Conservation (phyloP, 2,888 invertebrate genomes). For the Eupelmus urozonus region DNA sequence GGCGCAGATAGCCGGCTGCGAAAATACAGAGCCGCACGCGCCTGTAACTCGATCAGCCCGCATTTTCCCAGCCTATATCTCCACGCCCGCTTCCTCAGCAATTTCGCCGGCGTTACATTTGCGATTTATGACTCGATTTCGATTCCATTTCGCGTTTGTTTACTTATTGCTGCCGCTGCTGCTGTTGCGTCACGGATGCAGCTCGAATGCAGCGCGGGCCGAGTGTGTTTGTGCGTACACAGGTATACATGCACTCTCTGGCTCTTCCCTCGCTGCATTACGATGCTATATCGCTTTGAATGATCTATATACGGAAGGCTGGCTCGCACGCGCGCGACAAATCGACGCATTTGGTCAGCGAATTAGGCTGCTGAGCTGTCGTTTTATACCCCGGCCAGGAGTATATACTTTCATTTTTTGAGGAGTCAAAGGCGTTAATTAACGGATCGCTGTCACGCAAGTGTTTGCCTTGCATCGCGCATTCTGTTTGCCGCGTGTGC, state of each 20-base stretch:
- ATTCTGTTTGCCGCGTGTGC: no score
- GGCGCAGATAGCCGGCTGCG: background rate
- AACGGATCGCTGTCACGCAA: background rate
- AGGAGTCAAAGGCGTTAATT: background rate
- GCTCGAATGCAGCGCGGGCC: constrained; percentile 22
- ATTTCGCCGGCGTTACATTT: constrained; percentile 56
- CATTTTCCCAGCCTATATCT: no score
- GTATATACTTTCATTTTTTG: no score
- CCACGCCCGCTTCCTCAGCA: constrained; percentile 9
- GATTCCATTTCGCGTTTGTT: constrained; percentile 69
- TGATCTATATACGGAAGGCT: no score
- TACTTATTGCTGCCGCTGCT: constrained; percentile 69
- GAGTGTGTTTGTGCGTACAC: no score
- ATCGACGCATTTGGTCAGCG: background rate
- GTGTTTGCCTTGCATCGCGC: no score
- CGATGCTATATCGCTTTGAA: constrained; percentile 45
- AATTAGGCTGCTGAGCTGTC: no score
- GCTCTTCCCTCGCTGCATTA: constrained; percentile 8
- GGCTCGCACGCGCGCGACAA: background rate
- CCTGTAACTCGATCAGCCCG: no score
- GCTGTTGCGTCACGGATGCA: no score
- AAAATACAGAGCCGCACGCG: no score
- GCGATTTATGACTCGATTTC: constrained; percentile 69
- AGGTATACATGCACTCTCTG: background rate
- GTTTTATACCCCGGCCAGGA: no score